Evolutionary conservation across 2,888 invertebrate genomes (phyloP).

Genomic region (Cactoblastis cactorum): DNA sequence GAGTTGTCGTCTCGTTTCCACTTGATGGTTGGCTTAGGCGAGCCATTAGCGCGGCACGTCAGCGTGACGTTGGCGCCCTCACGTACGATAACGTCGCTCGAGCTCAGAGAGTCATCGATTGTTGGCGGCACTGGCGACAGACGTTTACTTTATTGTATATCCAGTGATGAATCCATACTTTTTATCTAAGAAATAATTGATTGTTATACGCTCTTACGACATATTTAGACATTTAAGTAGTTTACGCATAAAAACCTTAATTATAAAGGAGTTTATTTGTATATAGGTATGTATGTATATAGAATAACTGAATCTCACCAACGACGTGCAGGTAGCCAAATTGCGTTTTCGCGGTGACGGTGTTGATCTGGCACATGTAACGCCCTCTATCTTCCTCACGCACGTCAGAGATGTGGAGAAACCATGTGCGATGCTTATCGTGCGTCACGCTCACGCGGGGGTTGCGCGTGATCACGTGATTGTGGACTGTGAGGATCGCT

Average conservation of each 20-base stretch:
- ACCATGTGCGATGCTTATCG: conserved; percentile 96
- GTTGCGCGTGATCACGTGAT: conserved; percentile 96
- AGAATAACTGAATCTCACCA: conserved; percentile 81
- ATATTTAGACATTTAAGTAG: no score
- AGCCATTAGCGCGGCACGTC: conserved; percentile 93
- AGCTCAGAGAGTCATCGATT: conserved; percentile 93
- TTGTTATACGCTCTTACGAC: no score
- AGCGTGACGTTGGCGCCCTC: conserved; percentile 94
- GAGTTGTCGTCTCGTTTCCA: conserved; percentile 95
- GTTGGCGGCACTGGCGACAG: conserved; percentile 90
- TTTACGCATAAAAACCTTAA: no score
- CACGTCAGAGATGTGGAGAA: conserved; percentile 94
- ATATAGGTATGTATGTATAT: no score
- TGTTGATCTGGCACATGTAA: conserved; percentile 97
- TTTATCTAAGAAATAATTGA: no score
- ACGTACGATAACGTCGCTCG: conserved; percentile 93
- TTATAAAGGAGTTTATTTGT: no score
- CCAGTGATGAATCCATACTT: no score
- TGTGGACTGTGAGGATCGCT: conserved; percentile 94
- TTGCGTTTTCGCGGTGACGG: conserved; percentile 94
- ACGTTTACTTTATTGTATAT: conserved; percentile 32
- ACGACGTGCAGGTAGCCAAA: conserved; percentile 95
- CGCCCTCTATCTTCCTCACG: conserved; percentile 94
- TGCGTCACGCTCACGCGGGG: conserved; percentile 94
- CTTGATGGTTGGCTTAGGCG: conserved; percentile 92